Base-by-base conservation (phyloP, 2,888 invertebrate genomes). In the Caenorhabditis angaria region DNA sequence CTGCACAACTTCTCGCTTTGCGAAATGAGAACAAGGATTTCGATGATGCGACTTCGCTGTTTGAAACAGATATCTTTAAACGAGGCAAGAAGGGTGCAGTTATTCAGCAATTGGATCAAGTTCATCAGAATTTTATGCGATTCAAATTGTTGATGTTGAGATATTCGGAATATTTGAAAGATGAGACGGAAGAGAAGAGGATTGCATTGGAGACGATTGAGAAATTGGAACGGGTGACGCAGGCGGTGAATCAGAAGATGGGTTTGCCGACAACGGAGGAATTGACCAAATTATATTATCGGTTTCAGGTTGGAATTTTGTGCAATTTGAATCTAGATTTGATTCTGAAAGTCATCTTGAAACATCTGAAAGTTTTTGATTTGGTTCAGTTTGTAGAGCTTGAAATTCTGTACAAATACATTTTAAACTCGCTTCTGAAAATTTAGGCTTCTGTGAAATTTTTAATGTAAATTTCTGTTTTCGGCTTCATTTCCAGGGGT, bases 81-180 rank as follows among this genome's bases (percentile, higher is more conserved):
- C 67, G 76, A 0, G 82, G 82, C 14, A 64, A 70, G 29, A 74
- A 74, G n/a, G 80, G 80, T 10, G 80, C 79, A 0, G 78, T 82
- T n/a, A 68, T 74, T 8, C 82, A 82, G 28, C 82, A 82, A 63
- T 59, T 82, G 41, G 82, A 82, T 55, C 82, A 82, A 55, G 82
- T 80, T 22, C 82, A 81, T 70, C 82, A 82, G 70, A 82, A 82
- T 64, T 79, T 82, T 53, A 77, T 82, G 80, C 50, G 82, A 56
- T 85, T 85, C 70, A 83, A 82, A 60, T 67, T 83, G 25, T 65
- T 85, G 58, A 86, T 86, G 85, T 68, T 81, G 51, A 57, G 83
- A 20, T 85, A 85, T 62, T 69, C 73, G 20, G 69, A 73, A 35
- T 69, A 69, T 54, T 27, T 69, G 5, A 22, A n/a, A 14, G 60